Evolutionary conservation across 2,797 vertebrate species (phyloP).

Genomic region (Phoxinus dragarum): DNA sequence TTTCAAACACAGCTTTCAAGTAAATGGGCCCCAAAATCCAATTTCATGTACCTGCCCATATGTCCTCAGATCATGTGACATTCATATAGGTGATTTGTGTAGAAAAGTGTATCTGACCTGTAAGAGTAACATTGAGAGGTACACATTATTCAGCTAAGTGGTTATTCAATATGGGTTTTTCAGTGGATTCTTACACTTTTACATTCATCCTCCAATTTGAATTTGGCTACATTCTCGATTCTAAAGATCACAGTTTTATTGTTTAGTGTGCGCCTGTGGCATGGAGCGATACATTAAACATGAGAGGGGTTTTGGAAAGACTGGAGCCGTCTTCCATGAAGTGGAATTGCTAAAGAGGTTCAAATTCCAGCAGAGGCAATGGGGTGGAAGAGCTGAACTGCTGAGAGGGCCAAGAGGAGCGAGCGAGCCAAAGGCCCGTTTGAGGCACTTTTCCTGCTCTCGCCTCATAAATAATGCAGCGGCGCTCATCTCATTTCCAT

Average conservation of each 20-base stretch:
- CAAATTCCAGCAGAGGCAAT: conserved; percentile 45
- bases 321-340: conserved; percentile 30
- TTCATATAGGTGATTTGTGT: neutral
- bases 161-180: neutral
- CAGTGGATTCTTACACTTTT: neutral
- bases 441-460: conserved; percentile 35
- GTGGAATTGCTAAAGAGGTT: conserved; percentile 44
- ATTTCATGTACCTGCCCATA: neutral
- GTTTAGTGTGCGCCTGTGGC: conserved; percentile 3
- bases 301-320: conserved; percentile 25
- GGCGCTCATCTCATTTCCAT: conserved; percentile 54
- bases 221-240: conserved; percentile 19
- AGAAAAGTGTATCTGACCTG: neutral
- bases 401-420: conserved; percentile 46
- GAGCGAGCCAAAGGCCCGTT: conserved; percentile 51
- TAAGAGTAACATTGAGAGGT: neutral
- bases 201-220: neutral
- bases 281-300: conserved; percentile 21
- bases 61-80: neutral
- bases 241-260: conserved; percentile 32
- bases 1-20: neutral
- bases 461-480: conserved; percentile 57
- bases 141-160: neutral
- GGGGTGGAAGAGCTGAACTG: conserved; percentile 47
- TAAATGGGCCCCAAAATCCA: neutral